Base-by-base conservation (phyloP, 2,797 vertebrate genomes). In the Sparus aurata region DNA sequence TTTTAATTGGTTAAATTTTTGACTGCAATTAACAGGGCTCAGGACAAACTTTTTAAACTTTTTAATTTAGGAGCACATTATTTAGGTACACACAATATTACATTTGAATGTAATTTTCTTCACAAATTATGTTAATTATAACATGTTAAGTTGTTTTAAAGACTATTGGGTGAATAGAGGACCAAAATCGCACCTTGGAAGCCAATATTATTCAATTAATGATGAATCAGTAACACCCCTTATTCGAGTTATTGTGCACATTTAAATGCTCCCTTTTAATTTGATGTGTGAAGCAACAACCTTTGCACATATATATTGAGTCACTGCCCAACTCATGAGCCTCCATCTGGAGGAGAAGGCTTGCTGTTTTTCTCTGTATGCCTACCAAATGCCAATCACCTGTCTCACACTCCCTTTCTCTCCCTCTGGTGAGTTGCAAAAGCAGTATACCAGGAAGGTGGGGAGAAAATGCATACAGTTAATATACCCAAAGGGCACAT, bases 281-380 rank as follows among this genome's bases (percentile, higher is more conserved):
- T 38, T 50, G 64, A 73, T 27, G 27, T 43, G 43, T 69, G 34
- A 73, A 53, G 66, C 64, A 59, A 64, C 69, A 77, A 69, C 64
- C 66, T 81, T 78, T 80, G 61, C 34, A 66, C 58, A 41, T 49
- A 52, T 49, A 52, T 67, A 69, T 47, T 77, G 81, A 75, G 50
- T 81, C 75, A 69, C 73, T 63, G 75, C 64, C 73, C 27, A 27
- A 66, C 76, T 69, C 74, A 27, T 30, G 52, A 72, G 64, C 55
- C 73, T 72, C 78, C 78, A 77, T 75, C 83, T 84, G 71, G 71
- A 75, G 63, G 67, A 66, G 75, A 20, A 47, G 70, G 66, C 49
- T 69, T 69, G 74, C 69, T 87, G 64, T 82, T 85, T 72, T 73
- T 79, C 66, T 62, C 66, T 87, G 47, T 57, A n/a, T 64, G 12